These are phyloP conservation scores for Ormyrus nitidulus DNA, from an alignment of 2,888 invertebrate genomes.

Conservation along the genomic window DNA sequence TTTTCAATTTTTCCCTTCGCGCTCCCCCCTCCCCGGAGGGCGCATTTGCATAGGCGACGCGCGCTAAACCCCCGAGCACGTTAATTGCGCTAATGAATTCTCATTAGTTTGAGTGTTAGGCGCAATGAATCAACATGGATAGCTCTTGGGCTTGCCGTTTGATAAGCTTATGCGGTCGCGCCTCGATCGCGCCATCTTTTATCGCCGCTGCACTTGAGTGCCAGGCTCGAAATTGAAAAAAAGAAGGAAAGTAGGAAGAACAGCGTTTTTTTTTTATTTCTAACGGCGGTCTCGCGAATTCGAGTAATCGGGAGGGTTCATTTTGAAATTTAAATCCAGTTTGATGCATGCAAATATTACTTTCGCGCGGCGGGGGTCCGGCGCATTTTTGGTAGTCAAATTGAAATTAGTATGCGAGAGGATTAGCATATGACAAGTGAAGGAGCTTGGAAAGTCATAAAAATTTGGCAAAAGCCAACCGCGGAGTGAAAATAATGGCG, in stretches of 20 bases:
- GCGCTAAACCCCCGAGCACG: not conserved
- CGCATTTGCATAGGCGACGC: slow-evolving; percentile 19
- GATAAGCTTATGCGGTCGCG: slow-evolving; percentile 16
- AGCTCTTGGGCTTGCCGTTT: not conserved
- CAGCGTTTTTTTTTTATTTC: too few relatives aligned
- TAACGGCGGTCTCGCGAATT: too few relatives aligned
- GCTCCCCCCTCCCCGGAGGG: not conserved
- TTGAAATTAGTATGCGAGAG: slow-evolving; percentile 44
- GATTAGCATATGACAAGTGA: slow-evolving; percentile 30
- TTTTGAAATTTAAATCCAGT: slow-evolving; percentile 28
- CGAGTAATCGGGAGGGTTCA: too few relatives aligned
- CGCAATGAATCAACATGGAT: slow-evolving; percentile 38
- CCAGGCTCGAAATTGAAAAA: too few relatives aligned
- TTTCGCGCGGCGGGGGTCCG: slow-evolving; percentile 6
- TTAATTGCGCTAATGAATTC: slow-evolving; percentile 48
- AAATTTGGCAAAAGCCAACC: slow-evolving; percentile 8
- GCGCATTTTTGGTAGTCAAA: slow-evolving; percentile 36
- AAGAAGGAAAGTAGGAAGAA: too few relatives aligned
- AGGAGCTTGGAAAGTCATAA: slow-evolving; percentile 26
- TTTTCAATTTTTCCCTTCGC: not conserved
- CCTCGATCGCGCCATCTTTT: not conserved
- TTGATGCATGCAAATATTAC: slow-evolving; percentile 42
- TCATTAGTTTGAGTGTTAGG: slow-evolving; percentile 45
- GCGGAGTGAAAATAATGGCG: slow-evolving; percentile 1
- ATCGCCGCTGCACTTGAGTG: not conserved